Evolutionary conservation across 2,888 invertebrate species (phyloP), one percentile per base, ranked within the genome.

Genomic region (Plemyria rubiginata): DNA sequence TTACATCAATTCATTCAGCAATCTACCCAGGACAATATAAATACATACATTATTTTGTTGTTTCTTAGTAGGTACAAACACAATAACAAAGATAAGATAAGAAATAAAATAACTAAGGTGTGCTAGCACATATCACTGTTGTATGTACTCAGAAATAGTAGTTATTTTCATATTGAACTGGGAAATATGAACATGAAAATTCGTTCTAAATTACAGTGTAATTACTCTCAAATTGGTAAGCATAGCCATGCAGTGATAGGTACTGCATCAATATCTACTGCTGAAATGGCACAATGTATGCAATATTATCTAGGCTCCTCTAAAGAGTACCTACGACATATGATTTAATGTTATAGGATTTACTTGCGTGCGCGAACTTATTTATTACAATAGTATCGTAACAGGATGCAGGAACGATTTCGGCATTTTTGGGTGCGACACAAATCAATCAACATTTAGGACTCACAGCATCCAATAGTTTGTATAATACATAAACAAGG

Each of bases 371-470:
- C 12, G 16, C 9, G 28, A 49, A 48, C 13, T 48, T 41, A 13
- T 3, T n/a, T 2, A 38, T 38, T 38, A 38, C 11, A 38, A 38
- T 11, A 38, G 11, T 38, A 38, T 38, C 36, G 32, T 48, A 43
- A 50, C 45, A 46, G 36, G 54, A 58, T 54, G 36, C 38, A 29
- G 13, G 53, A 53, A 58, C 48, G 41, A 46, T 65, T 60, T 70
- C 66, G 66, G 68, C 66, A 68, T 58, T 65, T 65, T 59, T 59
- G 67, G 66, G 68, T 64, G 70, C 71, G 71, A 70, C 70, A 66
- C 65, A 66, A 69, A 69, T 65, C 65, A 64, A 70, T 66, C 72
- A 67, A 64, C 62, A 71, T 70, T n/a, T n/a, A 73, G 68, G 70
- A 72, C 69, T 61, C 62, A 36, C 6, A 43, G 38, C 51, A 51